Evolutionary conservation across 2,888 invertebrate genomes (phyloP).

Genomic region (Fragum whitleyi): DNA sequence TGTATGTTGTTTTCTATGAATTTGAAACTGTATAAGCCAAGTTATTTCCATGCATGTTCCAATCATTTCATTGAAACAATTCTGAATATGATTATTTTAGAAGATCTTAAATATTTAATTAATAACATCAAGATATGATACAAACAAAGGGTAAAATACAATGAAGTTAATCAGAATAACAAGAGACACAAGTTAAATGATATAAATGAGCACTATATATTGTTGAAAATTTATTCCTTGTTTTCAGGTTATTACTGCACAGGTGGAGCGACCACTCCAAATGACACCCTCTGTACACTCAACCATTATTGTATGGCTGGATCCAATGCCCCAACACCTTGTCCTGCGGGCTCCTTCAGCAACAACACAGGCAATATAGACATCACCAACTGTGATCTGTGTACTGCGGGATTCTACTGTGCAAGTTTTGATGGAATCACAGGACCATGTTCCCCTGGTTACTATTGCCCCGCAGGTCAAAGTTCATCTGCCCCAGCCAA

Average conservation of each 20-base stretch:
- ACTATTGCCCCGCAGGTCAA: slow-evolving; percentile 97
- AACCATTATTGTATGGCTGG: slow-evolving; percentile 80
- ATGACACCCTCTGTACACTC: slow-evolving; percentile 78
- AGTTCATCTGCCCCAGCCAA: slow-evolving; percentile 88
- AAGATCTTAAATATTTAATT: too few species aligned
- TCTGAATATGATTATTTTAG: too few species aligned
- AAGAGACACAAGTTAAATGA: too few species aligned
- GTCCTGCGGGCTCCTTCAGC: slow-evolving; percentile 82
- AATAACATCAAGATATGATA: too few species aligned
- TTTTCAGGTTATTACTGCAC: slow-evolving; percentile 79
- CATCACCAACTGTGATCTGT: slow-evolving; percentile 75
- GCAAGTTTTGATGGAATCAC: slow-evolving; percentile 77
- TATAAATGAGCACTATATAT: too few species aligned
- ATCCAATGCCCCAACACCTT: slow-evolving; percentile 77
- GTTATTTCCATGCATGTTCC: too few species aligned
- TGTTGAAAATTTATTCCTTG: too few species aligned
- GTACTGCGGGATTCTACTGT: slow-evolving; percentile 82
- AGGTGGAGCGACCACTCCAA: slow-evolving; percentile 74
- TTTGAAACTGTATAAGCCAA: too few species aligned
- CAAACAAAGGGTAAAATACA: too few species aligned
- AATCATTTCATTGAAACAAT: too few species aligned
- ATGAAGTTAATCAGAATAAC: too few species aligned
- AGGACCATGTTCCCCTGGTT: slow-evolving; percentile 81
- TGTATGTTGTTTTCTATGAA: too few species aligned
- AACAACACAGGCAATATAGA: slow-evolving; percentile 76